A percentile compares a stretch with the other conserved stretches of the same genome.
Conservation (phyloP, 1,140 invertebrate species). For the Penaeus indicus region DNA sequence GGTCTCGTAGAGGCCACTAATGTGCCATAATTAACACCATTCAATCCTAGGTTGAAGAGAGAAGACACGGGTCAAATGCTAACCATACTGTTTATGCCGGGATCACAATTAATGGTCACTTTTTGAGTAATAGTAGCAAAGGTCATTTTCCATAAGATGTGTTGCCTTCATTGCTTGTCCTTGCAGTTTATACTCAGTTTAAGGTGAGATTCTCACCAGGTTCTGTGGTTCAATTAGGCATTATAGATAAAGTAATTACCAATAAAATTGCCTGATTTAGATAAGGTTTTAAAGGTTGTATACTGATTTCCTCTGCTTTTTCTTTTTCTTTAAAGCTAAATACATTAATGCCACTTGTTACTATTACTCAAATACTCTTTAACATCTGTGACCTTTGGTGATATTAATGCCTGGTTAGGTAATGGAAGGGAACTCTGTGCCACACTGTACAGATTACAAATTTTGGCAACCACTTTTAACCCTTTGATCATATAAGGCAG, state of each 20-base stretch:
- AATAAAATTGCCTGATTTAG: too few species aligned
- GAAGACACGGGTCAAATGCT: slow-evolving; percentile 61
- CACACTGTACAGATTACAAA: slow-evolving; percentile 3
- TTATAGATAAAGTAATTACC: too few species aligned
- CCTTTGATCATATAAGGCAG: too few species aligned
- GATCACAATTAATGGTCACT: slow-evolving; percentile 43
- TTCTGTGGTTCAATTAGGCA: too few species aligned
- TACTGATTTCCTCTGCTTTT: too few species aligned
- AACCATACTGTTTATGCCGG: slow-evolving; percentile 45
- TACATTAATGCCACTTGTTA: slow-evolving; percentile 28
- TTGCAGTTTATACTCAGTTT: too few species aligned
- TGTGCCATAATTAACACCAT: slow-evolving; percentile 61
- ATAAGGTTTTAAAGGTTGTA: too few species aligned
- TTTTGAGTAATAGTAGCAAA: slow-evolving; percentile 35
- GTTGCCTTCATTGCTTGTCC: too few species aligned
- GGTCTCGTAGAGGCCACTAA: slow-evolving; percentile 52
- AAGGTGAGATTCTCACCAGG: too few species aligned
- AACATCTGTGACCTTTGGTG: slow-evolving; percentile 43
- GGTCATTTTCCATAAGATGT: neutral
- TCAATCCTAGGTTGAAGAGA: slow-evolving; percentile 59
- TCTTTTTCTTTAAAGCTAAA: neutral
- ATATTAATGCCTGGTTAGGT: slow-evolving; percentile 23
- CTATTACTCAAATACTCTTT: slow-evolving; percentile 36
- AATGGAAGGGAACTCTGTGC: slow-evolving; percentile 2
- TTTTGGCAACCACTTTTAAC: too few species aligned